Evolutionary conservation across 2,888 invertebrate genomes (phyloP), one percentile per base, ranked within the genome.

Genomic region (Oscheius onirici): DNA sequence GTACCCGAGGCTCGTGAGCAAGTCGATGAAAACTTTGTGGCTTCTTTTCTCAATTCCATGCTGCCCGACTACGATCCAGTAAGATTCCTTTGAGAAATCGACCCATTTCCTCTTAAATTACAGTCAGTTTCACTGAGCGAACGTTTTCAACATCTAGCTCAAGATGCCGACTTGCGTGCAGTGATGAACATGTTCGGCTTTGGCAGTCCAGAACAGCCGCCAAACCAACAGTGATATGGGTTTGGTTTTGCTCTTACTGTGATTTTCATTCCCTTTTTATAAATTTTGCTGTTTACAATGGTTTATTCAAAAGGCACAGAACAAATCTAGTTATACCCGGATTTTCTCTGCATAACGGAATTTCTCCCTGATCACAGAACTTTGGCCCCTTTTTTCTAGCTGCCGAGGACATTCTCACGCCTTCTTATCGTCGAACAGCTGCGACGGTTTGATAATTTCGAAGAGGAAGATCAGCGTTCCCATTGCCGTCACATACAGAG

Each of bases 361-460:
- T 46, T 3, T 5, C 17, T 46, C 46, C 17, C 13, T 46, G 13
- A 46, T n/a, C 46, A 17, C 46, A 46, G 46, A 15, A 15, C 15
- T 46, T 17, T 46, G 46, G 46, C 46, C 46, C 17, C n/a, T 17
- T 20, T 17, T 2, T 41, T 17, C 26, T 49, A 46, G 20, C 34
- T 34, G n/a, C n/a, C n/a, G 34, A 34, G 34, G 8, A 34, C 34
- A 34, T 34, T 34, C 34, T 34, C 20, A 40, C 24, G 13, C 13
- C 57, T 57, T 34, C 20, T 49, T 10, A 11, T 63, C 49, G 26
- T 44, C 26, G 46, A 69, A 69, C 11, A 69, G 40, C 24, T 69
- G 68, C 22, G 78, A 80, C 8, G 83, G 83, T 68, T 83, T 83
- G 52, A 83, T 76, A n/a, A 77, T 20, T 69, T 83, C 83, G 71